Conservation (phyloP, 2,888 invertebrate genomes). For the Minunthozetes semirufus region DNA sequence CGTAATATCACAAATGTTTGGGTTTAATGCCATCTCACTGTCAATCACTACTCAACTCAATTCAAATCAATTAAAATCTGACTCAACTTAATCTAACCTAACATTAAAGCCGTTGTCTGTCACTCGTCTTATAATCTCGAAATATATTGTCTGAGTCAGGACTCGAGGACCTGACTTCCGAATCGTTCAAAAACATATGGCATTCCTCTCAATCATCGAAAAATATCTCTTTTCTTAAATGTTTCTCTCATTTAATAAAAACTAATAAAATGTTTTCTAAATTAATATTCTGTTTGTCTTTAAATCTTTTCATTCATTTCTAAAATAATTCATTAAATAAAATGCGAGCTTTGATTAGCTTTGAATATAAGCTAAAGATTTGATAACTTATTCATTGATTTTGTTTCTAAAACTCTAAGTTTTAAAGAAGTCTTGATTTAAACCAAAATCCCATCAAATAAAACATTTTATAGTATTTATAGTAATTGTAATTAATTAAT, state of each 20-base stretch:
- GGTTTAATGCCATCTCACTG: constrained; percentile 30
- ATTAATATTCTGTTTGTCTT: not conserved
- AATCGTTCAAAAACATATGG: constrained; percentile 16
- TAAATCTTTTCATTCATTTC: not conserved
- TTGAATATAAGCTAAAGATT: constrained; percentile 14
- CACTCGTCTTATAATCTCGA: not conserved
- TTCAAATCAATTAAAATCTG: not conserved
- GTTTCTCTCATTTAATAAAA: constrained; percentile 1
- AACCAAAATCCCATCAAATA: constrained; percentile 26
- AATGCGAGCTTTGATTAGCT: not conserved
- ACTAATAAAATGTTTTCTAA: constrained; percentile 19
- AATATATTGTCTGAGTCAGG: not conserved
- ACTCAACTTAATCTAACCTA: not conserved
- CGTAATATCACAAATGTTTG: constrained; percentile 30
- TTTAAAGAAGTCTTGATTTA: not conserved
- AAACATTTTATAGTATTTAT: constrained; percentile 4
- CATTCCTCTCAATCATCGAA: constrained; percentile 20
- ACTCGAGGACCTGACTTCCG: not conserved
- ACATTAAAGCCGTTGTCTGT: not conserved
- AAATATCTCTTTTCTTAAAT: not conserved
- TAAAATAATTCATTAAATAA: not conserved
- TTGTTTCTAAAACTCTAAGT: not conserved
- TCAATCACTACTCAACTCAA: constrained; percentile 24
- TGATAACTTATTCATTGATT: constrained; percentile 4
- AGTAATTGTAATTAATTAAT: not conserved